A percentile compares a stretch with the other conserved stretches of the same genome.
phyloP scores from a whole-genome alignment of 2,888 invertebrate species.

The Odontocerum albicorne region DNA sequence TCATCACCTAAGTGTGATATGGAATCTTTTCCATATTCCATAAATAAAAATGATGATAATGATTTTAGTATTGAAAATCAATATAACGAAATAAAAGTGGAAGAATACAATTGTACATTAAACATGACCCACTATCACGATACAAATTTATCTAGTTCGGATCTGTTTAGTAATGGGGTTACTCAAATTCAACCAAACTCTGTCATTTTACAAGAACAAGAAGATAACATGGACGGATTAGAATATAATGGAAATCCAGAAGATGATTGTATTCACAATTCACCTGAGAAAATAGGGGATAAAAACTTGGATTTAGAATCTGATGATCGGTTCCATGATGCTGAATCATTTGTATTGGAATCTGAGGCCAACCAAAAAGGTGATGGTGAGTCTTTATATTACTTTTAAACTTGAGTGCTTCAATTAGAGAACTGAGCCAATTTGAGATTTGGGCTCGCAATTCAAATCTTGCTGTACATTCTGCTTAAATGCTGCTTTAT shows the following conservation, averaged over 20 bases:
- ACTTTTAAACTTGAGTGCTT: background rate
- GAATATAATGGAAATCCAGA: constrained; percentile 17
- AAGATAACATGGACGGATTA: constrained; percentile 12
- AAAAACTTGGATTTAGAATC: constrained; percentile 24
- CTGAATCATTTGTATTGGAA: constrained; percentile 76
- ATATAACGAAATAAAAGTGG: constrained; percentile 11
- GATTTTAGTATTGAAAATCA: constrained; percentile 4
- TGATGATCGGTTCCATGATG: constrained; percentile 73
- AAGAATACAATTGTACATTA: constrained; percentile 18
- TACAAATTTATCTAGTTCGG: constrained; percentile 8
- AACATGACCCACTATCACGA: constrained; percentile 1
- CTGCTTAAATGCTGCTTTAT: too few species aligned
- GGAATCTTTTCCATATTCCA: constrained; percentile 7
- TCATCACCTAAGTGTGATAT: constrained; percentile 11
- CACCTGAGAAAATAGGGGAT: constrained; percentile 18
- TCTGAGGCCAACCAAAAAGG: constrained; percentile 54
- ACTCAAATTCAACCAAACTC: constrained; percentile 37
- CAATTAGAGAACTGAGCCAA: too few species aligned
- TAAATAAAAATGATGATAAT: constrained; percentile 3
- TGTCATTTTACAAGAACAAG: constrained; percentile 30
- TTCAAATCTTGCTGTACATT: too few species aligned
- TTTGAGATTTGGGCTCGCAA: too few species aligned
- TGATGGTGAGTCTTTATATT: constrained; percentile 8
- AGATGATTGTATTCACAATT: constrained; percentile 13
- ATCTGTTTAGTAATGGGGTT: constrained; percentile 31